These are phyloP conservation scores for Platyura marginata DNA, from an alignment of 1,140 invertebrate species.

Conservation along the genomic window DNA sequence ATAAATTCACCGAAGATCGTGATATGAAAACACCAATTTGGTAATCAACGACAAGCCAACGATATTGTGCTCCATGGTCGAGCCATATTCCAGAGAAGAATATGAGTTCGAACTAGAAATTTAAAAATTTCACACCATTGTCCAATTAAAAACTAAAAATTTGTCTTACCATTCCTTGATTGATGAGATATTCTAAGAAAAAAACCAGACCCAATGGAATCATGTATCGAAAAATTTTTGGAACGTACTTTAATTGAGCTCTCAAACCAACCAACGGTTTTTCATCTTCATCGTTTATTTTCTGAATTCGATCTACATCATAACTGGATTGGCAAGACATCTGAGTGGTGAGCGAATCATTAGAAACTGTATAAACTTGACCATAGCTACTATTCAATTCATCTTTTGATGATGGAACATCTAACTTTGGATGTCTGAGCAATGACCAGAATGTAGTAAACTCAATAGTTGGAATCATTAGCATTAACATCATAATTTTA, in stretches of 20 bases:
- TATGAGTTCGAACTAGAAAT: slow-evolving; percentile 58
- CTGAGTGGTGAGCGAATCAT: no score
- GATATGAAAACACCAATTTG: slow-evolving; percentile 81
- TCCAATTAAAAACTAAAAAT: background rate
- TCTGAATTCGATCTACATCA: background rate
- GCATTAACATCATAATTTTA: slow-evolving; percentile 50
- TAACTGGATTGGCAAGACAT: slow-evolving; percentile 7
- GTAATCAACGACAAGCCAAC: slow-evolving; percentile 70
- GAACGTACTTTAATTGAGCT: slow-evolving; percentile 37
- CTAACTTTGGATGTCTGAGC: slow-evolving; percentile 21
- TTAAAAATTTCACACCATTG: background rate
- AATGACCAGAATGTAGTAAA: slow-evolving; percentile 42
- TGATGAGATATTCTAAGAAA: slow-evolving; percentile 80
- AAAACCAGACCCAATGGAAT: slow-evolving; percentile 64
- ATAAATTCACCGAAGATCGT: slow-evolving; percentile 60
- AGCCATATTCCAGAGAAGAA: slow-evolving; percentile 48
- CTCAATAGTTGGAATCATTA: slow-evolving; percentile 49
- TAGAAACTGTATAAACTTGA: background rate
- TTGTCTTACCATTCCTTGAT: slow-evolving; percentile 61
- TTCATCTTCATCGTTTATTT: slow-evolving; percentile 5
- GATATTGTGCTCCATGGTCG: slow-evolving; percentile 48
- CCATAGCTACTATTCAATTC: slow-evolving; percentile 10
- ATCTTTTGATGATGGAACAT: background rate
- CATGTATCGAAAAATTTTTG: slow-evolving; percentile 54
- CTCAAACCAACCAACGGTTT: slow-evolving; percentile 21